phyloP scores from a whole-genome alignment of 2,113 vertebrate genomes.

The Propithecus coquereli region DNA sequence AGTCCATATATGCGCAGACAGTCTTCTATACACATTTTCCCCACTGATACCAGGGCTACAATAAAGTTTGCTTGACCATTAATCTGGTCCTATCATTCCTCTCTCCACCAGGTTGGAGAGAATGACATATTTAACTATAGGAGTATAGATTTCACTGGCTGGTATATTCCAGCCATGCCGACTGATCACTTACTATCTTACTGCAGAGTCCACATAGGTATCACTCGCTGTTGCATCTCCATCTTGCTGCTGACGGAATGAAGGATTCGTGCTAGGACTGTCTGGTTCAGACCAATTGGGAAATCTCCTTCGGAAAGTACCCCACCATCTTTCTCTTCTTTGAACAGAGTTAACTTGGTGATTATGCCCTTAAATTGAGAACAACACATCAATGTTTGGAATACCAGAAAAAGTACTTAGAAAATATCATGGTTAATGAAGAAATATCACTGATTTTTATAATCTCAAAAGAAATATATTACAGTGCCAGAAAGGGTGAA shows the following conservation, averaged over 20 bases:
- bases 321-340: slow-evolving; percentile 80
- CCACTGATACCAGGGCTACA: neutral
- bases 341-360: slow-evolving; percentile 73
- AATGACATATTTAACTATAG: neutral
- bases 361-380: slow-evolving; percentile 81
- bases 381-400: neutral
- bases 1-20: neutral
- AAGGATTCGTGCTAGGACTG: slow-evolving; percentile 48
- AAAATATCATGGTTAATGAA: neutral
- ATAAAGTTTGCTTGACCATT: neutral
- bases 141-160: neutral
- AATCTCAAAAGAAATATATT: neutral
- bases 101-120: slow-evolving; percentile 79
- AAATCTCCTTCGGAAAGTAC: slow-evolving; percentile 75
- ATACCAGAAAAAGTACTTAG: neutral
- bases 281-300: slow-evolving; percentile 73
- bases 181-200: slow-evolving; percentile 83
- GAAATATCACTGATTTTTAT: neutral
- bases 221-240: slow-evolving; percentile 82
- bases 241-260: slow-evolving; percentile 77
- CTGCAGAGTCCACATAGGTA: slow-evolving; percentile 71
- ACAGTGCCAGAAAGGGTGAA: neutral
- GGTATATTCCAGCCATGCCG: neutral
- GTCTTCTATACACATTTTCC: neutral
- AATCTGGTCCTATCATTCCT: neutral